Conservation (phyloP, 2,888 invertebrate genomes). For the Chrysolina haemoptera region DNA sequence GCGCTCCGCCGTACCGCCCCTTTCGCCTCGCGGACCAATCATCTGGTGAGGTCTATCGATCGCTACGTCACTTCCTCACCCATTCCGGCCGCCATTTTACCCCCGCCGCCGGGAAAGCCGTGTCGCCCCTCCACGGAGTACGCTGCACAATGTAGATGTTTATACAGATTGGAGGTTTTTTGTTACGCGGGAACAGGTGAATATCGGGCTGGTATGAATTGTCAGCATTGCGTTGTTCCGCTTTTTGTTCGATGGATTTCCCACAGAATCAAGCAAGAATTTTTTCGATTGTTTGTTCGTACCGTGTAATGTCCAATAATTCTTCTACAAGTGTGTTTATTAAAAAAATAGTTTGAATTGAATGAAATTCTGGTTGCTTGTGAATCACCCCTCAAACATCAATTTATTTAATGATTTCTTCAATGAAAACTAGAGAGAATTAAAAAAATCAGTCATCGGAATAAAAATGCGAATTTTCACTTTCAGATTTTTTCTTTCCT, state of each 20-base stretch:
- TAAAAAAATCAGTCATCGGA: too few species aligned
- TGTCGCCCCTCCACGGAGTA: slow-evolving; percentile 49
- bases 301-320: too few species aligned
- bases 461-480: too few species aligned
- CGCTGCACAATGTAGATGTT: slow-evolving; percentile 58
- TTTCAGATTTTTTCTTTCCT: too few species aligned
- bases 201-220: slow-evolving; percentile 51
- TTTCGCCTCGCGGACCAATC: slow-evolving; percentile 66
- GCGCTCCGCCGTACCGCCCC: slow-evolving; percentile 60
- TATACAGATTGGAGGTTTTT: slow-evolving; percentile 58
- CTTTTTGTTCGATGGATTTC: slow-evolving; percentile 18
- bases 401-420: too few species aligned
- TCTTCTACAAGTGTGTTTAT: too few species aligned
- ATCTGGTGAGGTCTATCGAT: slow-evolving; percentile 68
- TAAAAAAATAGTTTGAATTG: too few species aligned
- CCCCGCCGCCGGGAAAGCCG: slow-evolving; percentile 40
- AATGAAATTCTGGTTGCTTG: too few species aligned
- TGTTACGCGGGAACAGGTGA: slow-evolving; percentile 53
- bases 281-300: not conserved
- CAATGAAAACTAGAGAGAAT: too few species aligned
- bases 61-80: slow-evolving; percentile 68
- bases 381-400: too few species aligned
- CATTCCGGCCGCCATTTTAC: slow-evolving; percentile 66
- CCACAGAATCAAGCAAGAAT: not conserved
- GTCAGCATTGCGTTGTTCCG: not conserved